These are phyloP conservation scores for Gorsachius magnificus DNA, from an alignment of 2,797 vertebrate genomes.

Conservation along the genomic window DNA sequence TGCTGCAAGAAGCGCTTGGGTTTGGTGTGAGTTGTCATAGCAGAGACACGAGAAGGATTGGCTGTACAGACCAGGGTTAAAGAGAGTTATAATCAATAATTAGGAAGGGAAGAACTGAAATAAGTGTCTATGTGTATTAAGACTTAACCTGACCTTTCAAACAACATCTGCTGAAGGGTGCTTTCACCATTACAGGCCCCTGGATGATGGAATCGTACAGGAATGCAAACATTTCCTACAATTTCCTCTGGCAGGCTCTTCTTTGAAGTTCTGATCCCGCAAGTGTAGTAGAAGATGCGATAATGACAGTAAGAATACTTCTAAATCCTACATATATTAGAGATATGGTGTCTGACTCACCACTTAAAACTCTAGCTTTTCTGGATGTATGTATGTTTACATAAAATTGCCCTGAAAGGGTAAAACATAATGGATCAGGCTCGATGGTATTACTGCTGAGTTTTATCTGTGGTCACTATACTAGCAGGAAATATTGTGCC, in stretches of 20 bases:
- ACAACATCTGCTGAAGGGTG: constrained; percentile 27
- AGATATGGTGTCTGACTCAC: background rate
- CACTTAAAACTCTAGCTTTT: background rate
- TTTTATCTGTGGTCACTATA: constrained; percentile 64
- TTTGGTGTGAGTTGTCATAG: background rate
- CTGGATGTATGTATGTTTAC: background rate
- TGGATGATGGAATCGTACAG: constrained; percentile 40
- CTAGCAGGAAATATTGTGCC: constrained; percentile 63
- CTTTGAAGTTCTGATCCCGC: constrained; percentile 45
- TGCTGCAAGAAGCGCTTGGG: background rate
- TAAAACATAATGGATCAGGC: background rate
- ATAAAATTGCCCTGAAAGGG: background rate
- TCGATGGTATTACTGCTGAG: constrained; percentile 5
- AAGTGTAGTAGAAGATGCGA: background rate
- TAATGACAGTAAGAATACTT: constrained; percentile 11
- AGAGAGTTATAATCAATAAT: background rate
- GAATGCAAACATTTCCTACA: constrained; percentile 65
- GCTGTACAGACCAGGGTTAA: background rate
- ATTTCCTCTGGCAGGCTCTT: constrained; percentile 42
- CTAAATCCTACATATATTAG: background rate
- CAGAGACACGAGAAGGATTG: background rate
- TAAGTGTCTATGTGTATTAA: background rate
- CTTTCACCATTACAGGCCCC: constrained; percentile 19
- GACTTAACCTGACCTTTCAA: constrained; percentile 32
- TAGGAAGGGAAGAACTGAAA: background rate